phyloP scores from a whole-genome alignment of 2,888 invertebrate species.

The Drosophila subsilvestris region DNA sequence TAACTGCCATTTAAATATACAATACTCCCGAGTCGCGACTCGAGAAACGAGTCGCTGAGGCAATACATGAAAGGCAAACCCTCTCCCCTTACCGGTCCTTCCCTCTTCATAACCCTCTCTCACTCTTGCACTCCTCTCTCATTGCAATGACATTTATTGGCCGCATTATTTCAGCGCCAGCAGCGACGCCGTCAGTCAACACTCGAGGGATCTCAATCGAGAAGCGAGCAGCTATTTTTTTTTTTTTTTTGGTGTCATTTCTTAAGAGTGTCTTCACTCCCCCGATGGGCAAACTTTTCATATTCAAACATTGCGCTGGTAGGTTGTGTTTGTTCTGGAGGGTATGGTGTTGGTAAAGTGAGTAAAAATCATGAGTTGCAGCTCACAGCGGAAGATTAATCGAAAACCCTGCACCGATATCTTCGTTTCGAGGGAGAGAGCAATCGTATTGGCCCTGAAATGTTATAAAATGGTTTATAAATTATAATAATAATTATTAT shows the following conservation, averaged over 20 bases:
- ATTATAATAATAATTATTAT: no score
- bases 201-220: constrained; percentile 65
- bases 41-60: not conserved
- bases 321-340: constrained; percentile 13
- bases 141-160: constrained; percentile 74
- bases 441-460: no score
- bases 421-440: not conserved
- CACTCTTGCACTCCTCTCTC: constrained; percentile 5
- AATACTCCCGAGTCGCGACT: constrained; percentile 48
- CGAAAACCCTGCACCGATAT: not conserved
- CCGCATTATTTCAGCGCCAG: constrained; percentile 75
- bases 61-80: constrained; percentile 65
- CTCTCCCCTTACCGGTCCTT: constrained; percentile 3
- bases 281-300: constrained; percentile 40
- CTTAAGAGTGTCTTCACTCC: constrained; percentile 32
- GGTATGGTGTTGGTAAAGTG: not conserved
- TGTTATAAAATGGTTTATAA: no score
- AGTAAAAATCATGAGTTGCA: not conserved
- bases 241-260: not conserved
- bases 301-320: constrained; percentile 10
- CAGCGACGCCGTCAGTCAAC: constrained; percentile 68
- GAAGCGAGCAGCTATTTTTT: constrained; percentile 27
- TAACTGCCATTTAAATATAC: constrained; percentile 80
- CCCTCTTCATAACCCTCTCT: not conserved
- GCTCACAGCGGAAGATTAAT: not conserved